Base-by-base conservation (phyloP, 2,797 vertebrate species). In the Urophycis tenuis region DNA sequence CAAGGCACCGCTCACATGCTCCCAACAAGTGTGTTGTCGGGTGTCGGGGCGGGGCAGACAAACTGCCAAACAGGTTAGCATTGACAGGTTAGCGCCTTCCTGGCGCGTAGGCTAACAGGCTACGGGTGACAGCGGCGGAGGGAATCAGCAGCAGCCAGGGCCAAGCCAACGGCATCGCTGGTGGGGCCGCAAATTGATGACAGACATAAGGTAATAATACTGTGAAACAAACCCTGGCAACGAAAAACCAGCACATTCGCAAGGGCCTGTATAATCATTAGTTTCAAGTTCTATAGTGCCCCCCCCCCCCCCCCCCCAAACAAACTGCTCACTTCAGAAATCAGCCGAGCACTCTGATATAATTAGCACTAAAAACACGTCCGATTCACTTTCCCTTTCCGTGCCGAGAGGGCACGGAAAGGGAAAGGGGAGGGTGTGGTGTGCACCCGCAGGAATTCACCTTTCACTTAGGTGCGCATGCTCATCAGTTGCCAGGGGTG, bases 401-500 rank as follows among this genome's bases (percentile, higher is more conserved):
- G 87, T 92, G 91, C 84, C 80, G 73, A 89, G 87, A 79, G 74
- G 88, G 88, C 89, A 86, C 84, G 87, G 83, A 79, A 80, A 86
- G 84, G 83, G 83, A 80, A 75, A 84, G 74, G 74, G 85, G 78
- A 30, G 75, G 22, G 74, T 71, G 53, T 83, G 81, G 80, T 81
- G 73, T 30, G 30, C 80, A 85, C 91, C 85, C 87, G 77, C 82
- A 89, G 90, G 89, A 90, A 87, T 92, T 92, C 89, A 93, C 90
- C 91, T 94, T 92, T 90, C 83, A 79, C 88, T 85, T 79, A 76
- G 25, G 25, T 11, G 64, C 25, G 9, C 74, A 83, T 85, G 83
- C 81, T 78, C 77, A 84, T 89, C 86, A 87, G 91, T 91, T 92
- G 92, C 90, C 88, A 91, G 75, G 83, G 91, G 90, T 89, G 90